Percentiles rank a stretch among this genome's conserved stretches.
These are phyloP conservation scores for Nyctibius grandis DNA, from an alignment of 2,797 vertebrate species.

Conservation along the genomic window DNA sequence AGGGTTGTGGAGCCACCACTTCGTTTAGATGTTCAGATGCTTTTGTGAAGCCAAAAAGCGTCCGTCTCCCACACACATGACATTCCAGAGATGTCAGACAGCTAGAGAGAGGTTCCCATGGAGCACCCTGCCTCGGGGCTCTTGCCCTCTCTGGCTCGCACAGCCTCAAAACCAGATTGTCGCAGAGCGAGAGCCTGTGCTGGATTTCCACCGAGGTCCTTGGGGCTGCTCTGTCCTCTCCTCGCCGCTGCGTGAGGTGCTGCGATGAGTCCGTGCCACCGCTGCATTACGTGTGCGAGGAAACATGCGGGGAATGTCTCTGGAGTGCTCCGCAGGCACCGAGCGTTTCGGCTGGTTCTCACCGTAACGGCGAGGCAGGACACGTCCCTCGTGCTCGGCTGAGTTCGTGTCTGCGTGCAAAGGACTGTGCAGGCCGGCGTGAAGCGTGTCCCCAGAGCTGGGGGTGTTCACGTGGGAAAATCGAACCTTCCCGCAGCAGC, in stretches of 20 bases:
- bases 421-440: not conserved
- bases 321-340: not conserved
- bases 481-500: fast-evolving
- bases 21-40: constrained; percentile 14
- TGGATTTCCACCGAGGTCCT: fast-evolving
- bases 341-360: fast-evolving
- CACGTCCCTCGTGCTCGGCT: fast-evolving
- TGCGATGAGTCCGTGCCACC: not conserved
- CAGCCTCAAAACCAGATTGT: not conserved
- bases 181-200: not conserved
- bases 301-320: not conserved
- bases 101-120: not conserved
- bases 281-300: not conserved
- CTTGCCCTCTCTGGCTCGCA: not conserved
- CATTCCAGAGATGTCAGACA: constrained; percentile 33
- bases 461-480: not conserved
- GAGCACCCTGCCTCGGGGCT: not conserved
- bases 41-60: constrained; percentile 4
- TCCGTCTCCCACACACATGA: not conserved
- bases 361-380: not conserved
- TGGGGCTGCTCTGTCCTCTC: not conserved
- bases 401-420: not conserved
- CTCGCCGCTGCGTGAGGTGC: not conserved
- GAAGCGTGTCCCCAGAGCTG: not conserved
- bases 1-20: not conserved